Conservation (phyloP, 2,113 vertebrate species). For the Syngnathus scovelli region DNA sequence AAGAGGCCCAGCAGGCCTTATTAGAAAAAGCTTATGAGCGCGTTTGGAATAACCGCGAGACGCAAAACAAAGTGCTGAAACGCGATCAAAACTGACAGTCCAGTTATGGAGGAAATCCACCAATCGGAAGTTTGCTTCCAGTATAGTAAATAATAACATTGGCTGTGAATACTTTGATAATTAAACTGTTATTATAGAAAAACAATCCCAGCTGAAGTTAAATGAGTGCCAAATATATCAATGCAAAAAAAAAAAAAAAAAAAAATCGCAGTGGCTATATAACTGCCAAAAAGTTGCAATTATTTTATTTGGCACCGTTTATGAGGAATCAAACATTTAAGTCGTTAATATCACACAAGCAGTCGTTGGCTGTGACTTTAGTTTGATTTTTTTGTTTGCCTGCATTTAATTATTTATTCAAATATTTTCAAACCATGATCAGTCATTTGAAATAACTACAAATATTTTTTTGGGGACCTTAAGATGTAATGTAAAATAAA, state of each 20-base stretch:
- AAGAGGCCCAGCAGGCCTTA: slow-evolving; percentile 50
- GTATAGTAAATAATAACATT: slow-evolving; percentile 1
- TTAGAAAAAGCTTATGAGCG: slow-evolving; percentile 46
- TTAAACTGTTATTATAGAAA: slow-evolving; percentile 17
- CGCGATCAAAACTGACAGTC: slow-evolving; percentile 46
- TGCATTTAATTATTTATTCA: not conserved
- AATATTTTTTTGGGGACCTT: no score
- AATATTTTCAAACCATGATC: no score
- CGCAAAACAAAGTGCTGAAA: slow-evolving; percentile 23
- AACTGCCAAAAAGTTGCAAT: not conserved
- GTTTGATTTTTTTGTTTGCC: not conserved
- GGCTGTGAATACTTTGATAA: slow-evolving; percentile 3
- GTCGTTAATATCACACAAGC: not conserved
- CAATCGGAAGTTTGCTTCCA: slow-evolving; percentile 1
- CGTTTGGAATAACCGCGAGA: slow-evolving; percentile 25
- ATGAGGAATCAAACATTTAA: not conserved
- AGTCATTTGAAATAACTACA: no score
- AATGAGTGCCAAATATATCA: slow-evolving; percentile 22
- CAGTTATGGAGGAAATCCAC: slow-evolving; percentile 22
- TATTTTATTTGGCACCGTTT: not conserved
- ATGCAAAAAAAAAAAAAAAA: not conserved
- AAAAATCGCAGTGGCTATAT: slow-evolving; percentile 10
- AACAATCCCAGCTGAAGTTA: slow-evolving; percentile 10
- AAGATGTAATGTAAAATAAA: no score
- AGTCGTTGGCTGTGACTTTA: not conserved